Base-by-base conservation (phyloP, 2,888 invertebrate genomes). In the Chirona hameri region DNA sequence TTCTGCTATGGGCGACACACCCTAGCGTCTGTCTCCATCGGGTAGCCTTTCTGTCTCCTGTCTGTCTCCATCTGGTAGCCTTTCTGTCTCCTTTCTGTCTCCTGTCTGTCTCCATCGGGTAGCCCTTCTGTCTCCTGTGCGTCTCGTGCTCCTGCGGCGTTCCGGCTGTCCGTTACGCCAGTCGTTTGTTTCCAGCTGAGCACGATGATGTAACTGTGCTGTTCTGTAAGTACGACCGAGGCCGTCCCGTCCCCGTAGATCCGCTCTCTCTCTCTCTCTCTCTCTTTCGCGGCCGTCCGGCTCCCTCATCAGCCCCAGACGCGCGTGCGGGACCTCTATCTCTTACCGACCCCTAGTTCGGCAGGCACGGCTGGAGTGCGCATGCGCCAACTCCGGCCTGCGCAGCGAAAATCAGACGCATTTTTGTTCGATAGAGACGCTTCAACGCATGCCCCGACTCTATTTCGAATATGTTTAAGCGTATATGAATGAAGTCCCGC, bases 131-230 rank as follows among this genome's bases (percentile, higher is more conserved):
- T 69, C 65, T 31, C 39, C 39, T 79, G n/a, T 14, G n/a, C 65
- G 52, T n/a, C 27, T 10, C 24, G 21, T 1, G 9, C 27, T 10
- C 3, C 79, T 27, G 21, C 18, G 27, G 48, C 39, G 55, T 46
- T 85, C 72, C 83, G 46, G 69, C n/a, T 10, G n/a, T n/a, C 65
- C 65, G 29, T 72, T 24, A 29, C 24, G 82, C n/a, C 79, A 12
- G 52, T 10, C 14, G 46, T 55, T 31, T 76, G 79, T 65, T 65
- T 82, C 29, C 79, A 82, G 94, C 94, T 90, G 94, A 94, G 92
- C 93, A 82, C 82, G 81, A 93, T 14, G 93, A 94, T 87, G 95
- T 96, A 85, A 96, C 96, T 81, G 96, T 95, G 82, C 89, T 96
- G 86, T 96, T 96, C 90, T 96, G 96, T 96, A 91, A 93, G 94